Conservation (phyloP, 2,888 invertebrate genomes). For the Drosophila algonquin region DNA sequence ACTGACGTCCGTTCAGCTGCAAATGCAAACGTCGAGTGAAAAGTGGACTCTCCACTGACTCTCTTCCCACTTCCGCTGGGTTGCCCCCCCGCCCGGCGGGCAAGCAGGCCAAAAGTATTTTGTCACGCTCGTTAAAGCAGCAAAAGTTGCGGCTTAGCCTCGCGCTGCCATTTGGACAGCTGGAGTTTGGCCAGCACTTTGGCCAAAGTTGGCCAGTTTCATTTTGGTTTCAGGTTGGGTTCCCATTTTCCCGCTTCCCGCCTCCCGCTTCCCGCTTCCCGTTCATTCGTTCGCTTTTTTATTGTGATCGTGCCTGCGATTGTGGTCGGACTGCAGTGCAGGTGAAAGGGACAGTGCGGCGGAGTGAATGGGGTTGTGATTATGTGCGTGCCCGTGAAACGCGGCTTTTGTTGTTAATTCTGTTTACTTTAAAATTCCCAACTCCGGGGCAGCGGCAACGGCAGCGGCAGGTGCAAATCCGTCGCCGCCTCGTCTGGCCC, state of each 20-base stretch:
- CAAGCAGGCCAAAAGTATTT: slow-evolving; percentile 23
- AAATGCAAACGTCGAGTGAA: not conserved
- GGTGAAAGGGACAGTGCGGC: not conserved
- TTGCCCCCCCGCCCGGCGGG: not conserved
- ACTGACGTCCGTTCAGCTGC: not conserved
- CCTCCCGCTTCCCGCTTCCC: too few species aligned
- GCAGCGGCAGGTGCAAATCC: not conserved
- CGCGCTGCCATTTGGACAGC: slow-evolving; percentile 10
- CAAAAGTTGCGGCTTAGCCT: slow-evolving; percentile 47
- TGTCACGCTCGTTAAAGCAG: slow-evolving; percentile 47
- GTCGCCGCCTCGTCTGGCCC: slow-evolving; percentile 52
- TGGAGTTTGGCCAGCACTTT: not conserved
- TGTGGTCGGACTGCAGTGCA: not conserved
- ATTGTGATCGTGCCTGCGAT: slow-evolving; percentile 29
- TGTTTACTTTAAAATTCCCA: slow-evolving; percentile 72
- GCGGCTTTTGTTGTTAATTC: slow-evolving; percentile 75
- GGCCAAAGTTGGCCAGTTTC: slow-evolving; percentile 7
- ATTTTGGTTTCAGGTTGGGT: slow-evolving; percentile 18
- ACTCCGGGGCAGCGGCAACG: slow-evolving; percentile 32
- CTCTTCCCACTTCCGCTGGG: not conserved
- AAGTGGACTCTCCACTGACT: not conserved
- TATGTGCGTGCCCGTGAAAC: slow-evolving; percentile 43
- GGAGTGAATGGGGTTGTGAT: slow-evolving; percentile 2
- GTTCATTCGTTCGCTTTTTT: slow-evolving; percentile 18
- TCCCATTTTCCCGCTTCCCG: not conserved